Conservation (phyloP, 2,797 vertebrate genomes). For the Syngnathus rostellatus region DNA sequence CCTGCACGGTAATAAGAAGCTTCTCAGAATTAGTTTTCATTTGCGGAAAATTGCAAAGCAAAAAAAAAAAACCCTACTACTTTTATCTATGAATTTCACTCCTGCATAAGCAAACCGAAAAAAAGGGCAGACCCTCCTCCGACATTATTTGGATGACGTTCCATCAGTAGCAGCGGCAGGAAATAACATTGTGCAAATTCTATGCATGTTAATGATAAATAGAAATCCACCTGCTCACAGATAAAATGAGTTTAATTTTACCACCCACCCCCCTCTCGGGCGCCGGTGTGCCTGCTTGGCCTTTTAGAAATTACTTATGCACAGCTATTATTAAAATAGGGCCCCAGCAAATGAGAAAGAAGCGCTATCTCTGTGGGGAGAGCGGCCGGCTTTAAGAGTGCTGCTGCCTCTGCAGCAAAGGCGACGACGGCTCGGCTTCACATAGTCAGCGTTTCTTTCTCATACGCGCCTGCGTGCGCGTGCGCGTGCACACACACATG, state of each 20-base stretch:
- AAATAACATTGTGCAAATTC: slow-evolving; percentile 99
- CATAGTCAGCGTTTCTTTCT: slow-evolving; percentile 94
- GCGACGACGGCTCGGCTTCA: slow-evolving; percentile 70
- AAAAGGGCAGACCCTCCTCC: slow-evolving; percentile 68
- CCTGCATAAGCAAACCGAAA: slow-evolving; percentile 85
- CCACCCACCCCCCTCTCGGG: slow-evolving; percentile 78
- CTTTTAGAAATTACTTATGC: slow-evolving; percentile 99
- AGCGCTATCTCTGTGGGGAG: slow-evolving; percentile 89
- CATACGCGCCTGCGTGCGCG: slow-evolving; percentile 13
- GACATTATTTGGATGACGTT: slow-evolving; percentile 99
- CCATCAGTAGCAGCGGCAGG: slow-evolving; percentile 90
- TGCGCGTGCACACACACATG: slow-evolving; percentile 17
- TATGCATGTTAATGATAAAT: slow-evolving; percentile 99
- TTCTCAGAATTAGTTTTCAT: slow-evolving; percentile 99
- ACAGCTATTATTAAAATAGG: slow-evolving; percentile 99
- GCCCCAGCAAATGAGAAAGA: slow-evolving; percentile 99
- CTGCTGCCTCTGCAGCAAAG: slow-evolving; percentile 67
- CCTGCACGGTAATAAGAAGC: slow-evolving; percentile 95
- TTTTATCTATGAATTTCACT: slow-evolving; percentile 99
- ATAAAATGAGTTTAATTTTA: slow-evolving; percentile 99
- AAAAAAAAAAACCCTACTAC: slow-evolving; percentile 66
- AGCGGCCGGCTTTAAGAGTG: slow-evolving; percentile 88
- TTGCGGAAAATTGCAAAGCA: slow-evolving; percentile 94
- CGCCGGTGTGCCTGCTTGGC: slow-evolving; percentile 90
- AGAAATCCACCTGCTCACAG: slow-evolving; percentile 99